Conservation (phyloP, 2,888 invertebrate genomes). For the Argyresthia goedartella region DNA sequence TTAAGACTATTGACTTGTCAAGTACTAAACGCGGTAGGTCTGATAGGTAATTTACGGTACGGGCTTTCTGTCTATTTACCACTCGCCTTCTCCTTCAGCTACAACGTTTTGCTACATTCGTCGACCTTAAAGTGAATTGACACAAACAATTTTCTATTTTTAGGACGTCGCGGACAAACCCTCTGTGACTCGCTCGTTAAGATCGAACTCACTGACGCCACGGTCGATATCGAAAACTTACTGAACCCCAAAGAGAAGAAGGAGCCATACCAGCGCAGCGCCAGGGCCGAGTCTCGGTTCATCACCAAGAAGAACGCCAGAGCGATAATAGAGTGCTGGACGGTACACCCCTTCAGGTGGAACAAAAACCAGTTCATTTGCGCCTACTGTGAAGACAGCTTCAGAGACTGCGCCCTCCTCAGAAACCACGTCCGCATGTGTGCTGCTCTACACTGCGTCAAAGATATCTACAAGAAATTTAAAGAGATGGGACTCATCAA, state of each 20-base stretch:
- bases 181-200: constrained; percentile 24
- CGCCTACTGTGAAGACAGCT: constrained; percentile 50
- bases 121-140: too few species aligned
- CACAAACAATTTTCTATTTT: constrained; percentile 50
- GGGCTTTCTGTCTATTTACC: too few species aligned
- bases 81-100: too few species aligned
- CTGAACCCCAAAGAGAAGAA: constrained; percentile 16
- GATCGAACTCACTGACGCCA: constrained; percentile 16
- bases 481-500: constrained; percentile 59
- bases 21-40: too few species aligned
- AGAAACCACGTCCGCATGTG: constrained; percentile 42
- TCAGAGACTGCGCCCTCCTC: constrained; percentile 38
- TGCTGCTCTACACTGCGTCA: constrained; percentile 29
- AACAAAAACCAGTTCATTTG: constrained; percentile 52
- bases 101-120: too few species aligned
- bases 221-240: constrained; percentile 7
- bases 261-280: constrained; percentile 41
- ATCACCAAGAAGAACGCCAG: constrained; percentile 53
- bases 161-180: constrained; percentile 40
- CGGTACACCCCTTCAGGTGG: constrained; percentile 52
- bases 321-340: constrained; percentile 48
- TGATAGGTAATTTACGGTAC: too few species aligned
- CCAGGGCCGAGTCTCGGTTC: constrained; percentile 43
- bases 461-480: constrained; percentile 54
- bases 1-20: too few species aligned